Conservation (phyloP, 2,797 vertebrate species). For the Mallotus villosus region DNA sequence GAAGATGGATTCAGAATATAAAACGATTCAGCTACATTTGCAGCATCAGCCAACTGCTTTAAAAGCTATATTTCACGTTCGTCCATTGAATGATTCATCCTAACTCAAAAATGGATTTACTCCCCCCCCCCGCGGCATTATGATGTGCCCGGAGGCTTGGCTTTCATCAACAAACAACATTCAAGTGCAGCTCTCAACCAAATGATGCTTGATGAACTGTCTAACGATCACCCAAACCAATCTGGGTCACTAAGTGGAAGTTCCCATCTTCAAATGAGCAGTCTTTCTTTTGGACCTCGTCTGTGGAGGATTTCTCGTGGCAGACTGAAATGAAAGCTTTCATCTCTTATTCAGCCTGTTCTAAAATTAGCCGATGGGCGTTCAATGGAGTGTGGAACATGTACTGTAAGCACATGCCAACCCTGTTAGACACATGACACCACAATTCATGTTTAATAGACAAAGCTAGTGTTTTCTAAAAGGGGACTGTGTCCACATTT, state of each 20-base stretch:
- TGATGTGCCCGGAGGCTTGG: constrained; percentile 5
- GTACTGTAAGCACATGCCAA: constrained; percentile 7
- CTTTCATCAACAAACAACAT: constrained; percentile 10
- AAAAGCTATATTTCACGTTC: background rate
- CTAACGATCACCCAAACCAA: constrained; percentile 27
- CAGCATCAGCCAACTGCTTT: too few relatives aligned
- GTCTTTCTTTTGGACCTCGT: constrained; percentile 34
- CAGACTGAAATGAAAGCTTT: constrained; percentile 39
- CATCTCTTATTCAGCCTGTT: constrained; percentile 63
- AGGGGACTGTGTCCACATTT: background rate
- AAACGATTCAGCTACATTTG: too few relatives aligned
- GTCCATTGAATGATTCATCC: constrained; percentile 5
- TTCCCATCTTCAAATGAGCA: constrained; percentile 24
- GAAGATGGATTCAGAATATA: too few relatives aligned
- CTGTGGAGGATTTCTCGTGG: constrained; percentile 31
- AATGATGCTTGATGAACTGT: constrained; percentile 16
- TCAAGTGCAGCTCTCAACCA: constrained; percentile 8
- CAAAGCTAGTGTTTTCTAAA: background rate
- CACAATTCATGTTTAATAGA: background rate
- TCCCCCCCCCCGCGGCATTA: background rate
- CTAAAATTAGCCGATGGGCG: constrained; percentile 59
- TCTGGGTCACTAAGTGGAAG: constrained; percentile 29
- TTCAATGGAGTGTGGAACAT: constrained; percentile 2
- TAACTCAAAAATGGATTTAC: background rate
- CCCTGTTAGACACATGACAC: background rate